Conservation (phyloP, 2,113 vertebrate species). For the Larimichthys crocea region DNA sequence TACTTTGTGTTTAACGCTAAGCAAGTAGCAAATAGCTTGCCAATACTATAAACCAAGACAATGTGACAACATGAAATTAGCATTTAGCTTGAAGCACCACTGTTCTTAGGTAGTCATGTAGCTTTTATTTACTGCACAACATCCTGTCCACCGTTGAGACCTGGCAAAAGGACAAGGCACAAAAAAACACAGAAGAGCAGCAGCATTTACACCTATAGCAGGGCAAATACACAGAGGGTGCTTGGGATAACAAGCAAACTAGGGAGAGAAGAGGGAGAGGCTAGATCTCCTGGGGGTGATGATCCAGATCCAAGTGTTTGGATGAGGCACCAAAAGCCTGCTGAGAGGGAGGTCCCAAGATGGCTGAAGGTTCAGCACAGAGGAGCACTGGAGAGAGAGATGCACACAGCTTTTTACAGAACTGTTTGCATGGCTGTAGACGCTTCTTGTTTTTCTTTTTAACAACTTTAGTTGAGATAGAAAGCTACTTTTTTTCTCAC, state of each 20-base stretch:
- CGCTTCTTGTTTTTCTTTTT: not conserved
- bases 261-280: not conserved
- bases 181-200: not conserved
- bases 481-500: not conserved
- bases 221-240: not conserved
- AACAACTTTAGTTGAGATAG: not conserved
- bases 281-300: not conserved
- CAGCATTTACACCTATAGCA: not conserved
- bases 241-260: not conserved
- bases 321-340: not conserved
- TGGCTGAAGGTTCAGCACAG: too few relatives aligned
- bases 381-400: not conserved
- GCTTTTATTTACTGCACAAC: not conserved
- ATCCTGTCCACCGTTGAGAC: not conserved
- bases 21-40: not conserved
- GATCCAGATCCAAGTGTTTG: not conserved
- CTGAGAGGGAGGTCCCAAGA: not conserved
- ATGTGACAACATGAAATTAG: not conserved
- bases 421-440: not conserved
- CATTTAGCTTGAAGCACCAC: not conserved
- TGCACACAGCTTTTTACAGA: not conserved
- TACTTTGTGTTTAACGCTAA: not conserved
- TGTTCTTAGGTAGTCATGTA: not conserved
- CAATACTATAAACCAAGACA: not conserved
- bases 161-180: not conserved